These are phyloP conservation scores for Malthinus flaveolus DNA, from an alignment of 2,888 invertebrate genomes.

Conservation along the genomic window DNA sequence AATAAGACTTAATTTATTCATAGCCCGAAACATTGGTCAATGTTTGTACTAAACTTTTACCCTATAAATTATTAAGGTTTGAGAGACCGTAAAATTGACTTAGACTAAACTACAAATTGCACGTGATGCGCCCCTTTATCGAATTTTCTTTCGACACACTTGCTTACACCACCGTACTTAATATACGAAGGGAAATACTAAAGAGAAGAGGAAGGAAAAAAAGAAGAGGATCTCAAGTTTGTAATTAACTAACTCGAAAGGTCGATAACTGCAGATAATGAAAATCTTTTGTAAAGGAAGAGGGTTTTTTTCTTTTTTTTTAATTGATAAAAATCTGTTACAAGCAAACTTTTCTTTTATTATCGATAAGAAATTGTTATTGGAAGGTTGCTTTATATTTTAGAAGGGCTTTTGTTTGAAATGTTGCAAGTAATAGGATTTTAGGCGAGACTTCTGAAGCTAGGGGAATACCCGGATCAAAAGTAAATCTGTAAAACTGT, in stretches of 20 bases:
- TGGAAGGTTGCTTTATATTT: no score
- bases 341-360: no score
- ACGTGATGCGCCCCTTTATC: constrained; percentile 1
- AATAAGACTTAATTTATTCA: background rate
- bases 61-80: background rate
- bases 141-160: constrained; percentile 5
- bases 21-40: background rate
- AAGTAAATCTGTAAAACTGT: no score
- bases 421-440: no score
- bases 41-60: background rate
- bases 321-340: no score
- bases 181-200: background rate
- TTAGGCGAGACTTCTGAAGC: no score
- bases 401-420: no score
- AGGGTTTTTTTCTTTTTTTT: constrained; percentile 2
- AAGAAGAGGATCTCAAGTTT: background rate
- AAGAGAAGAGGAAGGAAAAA: background rate
- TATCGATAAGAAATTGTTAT: no score
- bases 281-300: constrained; percentile 6
- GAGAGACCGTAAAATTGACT: constrained; percentile 2
- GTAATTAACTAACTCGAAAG: constrained; percentile 12
- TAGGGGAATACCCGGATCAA: no score
- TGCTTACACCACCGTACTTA: background rate
- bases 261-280: constrained; percentile 11
- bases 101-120: constrained; percentile 3